Evolutionary conservation across 2,113 vertebrate genomes (phyloP).

Genomic region (Thryonomys swinderianus): DNA sequence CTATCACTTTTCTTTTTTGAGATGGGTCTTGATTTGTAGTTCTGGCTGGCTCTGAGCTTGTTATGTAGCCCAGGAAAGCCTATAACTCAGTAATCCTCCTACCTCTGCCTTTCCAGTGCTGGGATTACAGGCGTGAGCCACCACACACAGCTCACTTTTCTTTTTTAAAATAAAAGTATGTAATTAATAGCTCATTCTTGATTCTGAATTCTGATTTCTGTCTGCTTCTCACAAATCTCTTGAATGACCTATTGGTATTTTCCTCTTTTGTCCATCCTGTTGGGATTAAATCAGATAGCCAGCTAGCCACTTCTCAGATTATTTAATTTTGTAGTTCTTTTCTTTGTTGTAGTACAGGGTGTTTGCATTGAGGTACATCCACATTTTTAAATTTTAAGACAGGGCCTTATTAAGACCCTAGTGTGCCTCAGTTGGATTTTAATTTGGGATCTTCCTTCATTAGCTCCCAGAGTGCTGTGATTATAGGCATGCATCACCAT

Average conservation of each 20-base stretch:
- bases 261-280: background rate
- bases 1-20: background rate
- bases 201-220: constrained; percentile 25
- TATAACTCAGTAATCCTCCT: no score
- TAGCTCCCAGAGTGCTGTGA: background rate
- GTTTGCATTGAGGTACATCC: background rate
- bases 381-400: background rate
- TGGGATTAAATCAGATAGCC: background rate
- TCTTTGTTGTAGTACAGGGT: background rate
- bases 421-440: background rate
- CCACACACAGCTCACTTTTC: no score
- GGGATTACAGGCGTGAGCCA: no score
- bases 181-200: background rate
- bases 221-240: background rate
- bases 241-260: background rate
- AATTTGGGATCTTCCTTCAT: background rate
- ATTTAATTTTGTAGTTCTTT: background rate
- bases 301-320: background rate
- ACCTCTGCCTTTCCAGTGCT: no score
- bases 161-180: background rate
- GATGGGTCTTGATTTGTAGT: no score
- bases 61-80: no score
- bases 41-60: no score
- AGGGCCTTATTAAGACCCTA: background rate
- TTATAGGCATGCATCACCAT: background rate